A percentile compares a stretch with the other conserved stretches of the same genome.
phyloP scores from a whole-genome alignment of 2,797 vertebrate genomes.

The Prunella strophiata region DNA sequence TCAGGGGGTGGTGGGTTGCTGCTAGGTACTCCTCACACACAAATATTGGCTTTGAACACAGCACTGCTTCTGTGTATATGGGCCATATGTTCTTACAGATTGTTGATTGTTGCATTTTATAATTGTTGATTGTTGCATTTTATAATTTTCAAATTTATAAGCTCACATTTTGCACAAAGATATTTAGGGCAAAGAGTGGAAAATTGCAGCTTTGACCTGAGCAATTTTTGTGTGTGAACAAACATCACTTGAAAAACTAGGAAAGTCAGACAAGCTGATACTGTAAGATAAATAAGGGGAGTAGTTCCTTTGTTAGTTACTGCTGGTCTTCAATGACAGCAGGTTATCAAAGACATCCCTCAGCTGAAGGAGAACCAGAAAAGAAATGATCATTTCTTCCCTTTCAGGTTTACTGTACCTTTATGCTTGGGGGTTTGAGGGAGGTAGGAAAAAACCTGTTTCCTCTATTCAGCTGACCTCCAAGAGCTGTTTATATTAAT shows the following conservation, averaged over 20 bases:
- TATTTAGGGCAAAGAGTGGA: background rate
- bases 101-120: background rate
- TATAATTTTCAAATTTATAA: background rate
- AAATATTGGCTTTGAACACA: background rate
- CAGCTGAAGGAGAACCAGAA: background rate
- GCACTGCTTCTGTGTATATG: background rate
- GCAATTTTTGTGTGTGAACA: background rate
- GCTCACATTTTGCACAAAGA: background rate
- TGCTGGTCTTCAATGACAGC: background rate
- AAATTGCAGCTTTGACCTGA: background rate
- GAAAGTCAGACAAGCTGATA: background rate
- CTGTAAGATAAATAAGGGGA: background rate
- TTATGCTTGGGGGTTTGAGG: background rate
- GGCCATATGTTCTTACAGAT: background rate
- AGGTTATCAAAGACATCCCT: background rate
- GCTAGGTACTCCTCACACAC: background rate
- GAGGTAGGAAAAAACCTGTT: background rate
- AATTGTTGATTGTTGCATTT: background rate
- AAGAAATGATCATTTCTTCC: background rate
- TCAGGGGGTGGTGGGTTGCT: background rate
- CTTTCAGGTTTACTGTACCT: background rate
- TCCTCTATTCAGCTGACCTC: background rate
- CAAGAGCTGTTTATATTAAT: background rate
- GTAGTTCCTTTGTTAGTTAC: background rate
- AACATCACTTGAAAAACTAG: background rate